phyloP scores from a whole-genome alignment of 2,797 vertebrate genomes.

The Lindbergichthys nudifrons region DNA sequence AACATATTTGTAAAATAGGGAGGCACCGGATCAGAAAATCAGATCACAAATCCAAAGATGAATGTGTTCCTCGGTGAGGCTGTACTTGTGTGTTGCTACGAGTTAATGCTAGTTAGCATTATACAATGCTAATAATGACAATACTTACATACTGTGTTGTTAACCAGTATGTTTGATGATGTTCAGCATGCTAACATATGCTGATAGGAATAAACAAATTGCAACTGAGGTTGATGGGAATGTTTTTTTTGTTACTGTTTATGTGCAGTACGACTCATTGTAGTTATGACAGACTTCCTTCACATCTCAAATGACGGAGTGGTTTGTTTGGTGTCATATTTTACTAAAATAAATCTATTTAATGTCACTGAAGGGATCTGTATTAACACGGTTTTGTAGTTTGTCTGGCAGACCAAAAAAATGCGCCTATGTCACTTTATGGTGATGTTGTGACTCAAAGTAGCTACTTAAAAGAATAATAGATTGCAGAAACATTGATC shows the following conservation, averaged over 20 bases:
- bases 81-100: background rate
- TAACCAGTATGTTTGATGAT: too few relatives aligned
- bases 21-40: background rate
- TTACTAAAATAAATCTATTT: constrained; percentile 6
- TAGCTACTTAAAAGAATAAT: constrained; percentile 15
- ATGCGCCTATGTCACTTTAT: constrained; percentile 4
- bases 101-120: background rate
- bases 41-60: background rate
- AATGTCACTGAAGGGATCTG: constrained; percentile 6
- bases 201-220: background rate
- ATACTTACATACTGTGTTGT: background rate
- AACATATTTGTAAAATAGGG: background rate
- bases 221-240: too few relatives aligned
- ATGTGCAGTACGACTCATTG: background rate
- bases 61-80: background rate
- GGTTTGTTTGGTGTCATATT: background rate
- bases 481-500: background rate
- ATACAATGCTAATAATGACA: background rate
- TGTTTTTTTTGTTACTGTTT: background rate
- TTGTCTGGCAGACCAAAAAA: constrained; percentile 15
- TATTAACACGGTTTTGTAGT: background rate
- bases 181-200: background rate
- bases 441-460: background rate
- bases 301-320: too few relatives aligned
- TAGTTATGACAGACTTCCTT: background rate